Evolutionary conservation across 1,140 invertebrate species (phyloP).

Genomic region (Batillaria attramentaria): DNA sequence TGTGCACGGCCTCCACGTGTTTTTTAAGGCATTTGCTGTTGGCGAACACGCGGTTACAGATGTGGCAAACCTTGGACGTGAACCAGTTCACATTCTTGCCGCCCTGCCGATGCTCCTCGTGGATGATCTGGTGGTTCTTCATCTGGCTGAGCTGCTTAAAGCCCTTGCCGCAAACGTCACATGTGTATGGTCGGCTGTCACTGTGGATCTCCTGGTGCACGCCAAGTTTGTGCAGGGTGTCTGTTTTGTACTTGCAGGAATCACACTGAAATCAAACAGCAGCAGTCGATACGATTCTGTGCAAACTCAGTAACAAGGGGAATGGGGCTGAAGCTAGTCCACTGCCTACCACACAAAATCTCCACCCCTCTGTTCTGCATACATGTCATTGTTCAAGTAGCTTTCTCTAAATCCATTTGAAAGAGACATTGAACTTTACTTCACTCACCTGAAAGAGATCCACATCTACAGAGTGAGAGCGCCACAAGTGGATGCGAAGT

Average conservation of each 20-base stretch:
- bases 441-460: conserved; percentile 20
- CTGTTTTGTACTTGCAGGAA: conserved; percentile 74
- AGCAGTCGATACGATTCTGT: no score
- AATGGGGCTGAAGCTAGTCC: no score
- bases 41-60: conserved; percentile 80
- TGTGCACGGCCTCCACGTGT: conserved; percentile 85
- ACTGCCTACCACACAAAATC: no score
- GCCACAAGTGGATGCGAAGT: conserved; percentile 80
- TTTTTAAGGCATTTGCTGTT: conserved; percentile 82
- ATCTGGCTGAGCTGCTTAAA: conserved; percentile 86
- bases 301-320: no score
- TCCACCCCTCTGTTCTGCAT: no score
- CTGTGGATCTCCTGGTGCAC: conserved; percentile 79
- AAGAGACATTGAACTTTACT: no score
- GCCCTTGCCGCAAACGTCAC: conserved; percentile 80
- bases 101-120: conserved; percentile 69
- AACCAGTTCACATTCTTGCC: conserved; percentile 71
- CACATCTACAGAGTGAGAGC: conserved; percentile 76
- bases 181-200: conserved; percentile 77
- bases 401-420: no score
- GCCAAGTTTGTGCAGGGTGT: conserved; percentile 79
- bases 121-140: conserved; percentile 76
- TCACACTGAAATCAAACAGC: conserved; percentile 79
- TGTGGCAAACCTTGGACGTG: conserved; percentile 79
- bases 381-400: no score